Conservation (phyloP, 2,888 invertebrate species). For the Mechanitis mazaeus region DNA sequence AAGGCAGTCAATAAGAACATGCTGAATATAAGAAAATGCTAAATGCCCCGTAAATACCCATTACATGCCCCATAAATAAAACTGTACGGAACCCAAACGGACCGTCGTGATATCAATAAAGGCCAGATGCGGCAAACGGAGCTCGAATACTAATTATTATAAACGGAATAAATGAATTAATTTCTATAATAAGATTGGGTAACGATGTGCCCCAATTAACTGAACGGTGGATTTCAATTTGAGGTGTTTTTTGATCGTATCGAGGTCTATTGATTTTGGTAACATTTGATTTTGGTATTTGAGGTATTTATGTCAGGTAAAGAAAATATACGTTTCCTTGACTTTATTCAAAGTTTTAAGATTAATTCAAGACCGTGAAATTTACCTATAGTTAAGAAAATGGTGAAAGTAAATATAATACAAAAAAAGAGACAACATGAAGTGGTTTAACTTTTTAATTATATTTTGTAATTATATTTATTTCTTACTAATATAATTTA, state of each 20-base stretch:
- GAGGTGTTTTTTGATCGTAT: constrained; percentile 3
- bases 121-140: constrained; percentile 39
- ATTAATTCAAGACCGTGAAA: too few relatives aligned
- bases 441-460: too few relatives aligned
- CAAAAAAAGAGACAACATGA: too few relatives aligned
- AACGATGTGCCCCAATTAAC: constrained; percentile 17
- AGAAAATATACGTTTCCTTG: too few relatives aligned
- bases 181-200: constrained; percentile 31
- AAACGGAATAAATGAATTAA: constrained; percentile 47
- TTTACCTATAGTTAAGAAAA: too few relatives aligned
- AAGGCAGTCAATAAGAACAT: neutral
- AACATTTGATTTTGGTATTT: too few relatives aligned
- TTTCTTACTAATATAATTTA: too few relatives aligned
- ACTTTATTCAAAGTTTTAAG: too few relatives aligned
- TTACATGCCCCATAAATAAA: constrained; percentile 14
- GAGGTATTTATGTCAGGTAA: neutral
- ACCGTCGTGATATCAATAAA: constrained; percentile 30
- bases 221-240: constrained; percentile 3
- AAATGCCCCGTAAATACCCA: neutral
- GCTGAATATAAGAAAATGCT: constrained; percentile 3
- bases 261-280: neutral
- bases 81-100: constrained; percentile 21
- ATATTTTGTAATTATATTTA: too few relatives aligned
- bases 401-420: too few relatives aligned
- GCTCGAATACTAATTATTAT: constrained; percentile 67